phyloP scores from a whole-genome alignment of 2,797 vertebrate species.

The Hippopotamyrus pictus region DNA sequence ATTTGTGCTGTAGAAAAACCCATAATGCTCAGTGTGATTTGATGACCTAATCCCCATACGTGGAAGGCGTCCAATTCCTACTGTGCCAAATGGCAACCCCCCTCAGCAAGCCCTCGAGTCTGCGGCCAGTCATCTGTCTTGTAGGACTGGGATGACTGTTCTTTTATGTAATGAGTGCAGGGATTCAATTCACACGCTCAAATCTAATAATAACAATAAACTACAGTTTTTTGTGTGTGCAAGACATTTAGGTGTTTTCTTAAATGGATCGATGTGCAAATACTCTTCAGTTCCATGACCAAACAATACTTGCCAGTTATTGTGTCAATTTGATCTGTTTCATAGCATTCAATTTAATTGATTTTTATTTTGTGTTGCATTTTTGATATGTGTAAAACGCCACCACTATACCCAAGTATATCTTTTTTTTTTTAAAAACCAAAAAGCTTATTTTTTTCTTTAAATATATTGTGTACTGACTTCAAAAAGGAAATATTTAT shows the following conservation, averaged over 20 bases:
- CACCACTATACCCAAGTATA: background rate
- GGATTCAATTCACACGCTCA: conserved; percentile 1
- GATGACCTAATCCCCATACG: conserved; percentile 62
- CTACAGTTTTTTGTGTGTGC: background rate
- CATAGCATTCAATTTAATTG: background rate
- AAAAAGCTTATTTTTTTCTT: background rate
- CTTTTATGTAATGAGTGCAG: conserved; percentile 25
- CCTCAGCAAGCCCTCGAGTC: conserved; percentile 40
- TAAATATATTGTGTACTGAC: background rate
- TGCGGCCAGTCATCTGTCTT: conserved; percentile 60
- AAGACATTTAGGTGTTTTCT: background rate
- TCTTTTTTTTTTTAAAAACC: background rate
- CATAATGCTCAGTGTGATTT: conserved; percentile 69
- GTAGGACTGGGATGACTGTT: conserved; percentile 36
- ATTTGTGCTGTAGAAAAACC: conserved; percentile 42
- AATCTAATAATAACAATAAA: conserved; percentile 13
- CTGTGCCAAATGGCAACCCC: conserved; percentile 58
- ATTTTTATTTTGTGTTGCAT: background rate
- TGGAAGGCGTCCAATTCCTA: conserved; percentile 66
- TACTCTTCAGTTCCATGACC: background rate
- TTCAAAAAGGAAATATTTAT: background rate
- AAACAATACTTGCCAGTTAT: background rate
- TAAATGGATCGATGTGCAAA: background rate
- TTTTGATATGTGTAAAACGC: background rate
- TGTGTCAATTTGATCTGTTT: background rate